Base-by-base conservation (phyloP, 2,888 invertebrate species). In the Ellobium chinense region DNA sequence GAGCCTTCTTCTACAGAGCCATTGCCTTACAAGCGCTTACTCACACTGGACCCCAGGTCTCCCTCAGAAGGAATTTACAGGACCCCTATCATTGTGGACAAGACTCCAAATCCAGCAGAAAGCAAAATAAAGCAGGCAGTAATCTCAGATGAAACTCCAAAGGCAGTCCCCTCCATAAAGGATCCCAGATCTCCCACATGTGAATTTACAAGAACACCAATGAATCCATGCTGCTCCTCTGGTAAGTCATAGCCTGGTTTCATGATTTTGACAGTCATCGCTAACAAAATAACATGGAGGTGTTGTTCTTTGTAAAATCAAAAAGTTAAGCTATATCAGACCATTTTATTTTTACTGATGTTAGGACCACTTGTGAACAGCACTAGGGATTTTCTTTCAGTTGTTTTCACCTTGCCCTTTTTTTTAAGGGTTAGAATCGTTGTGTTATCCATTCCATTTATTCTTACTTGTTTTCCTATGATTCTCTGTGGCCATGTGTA, bases 11-110 rank as follows among this genome's bases (percentile, higher is more conserved):
- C 63, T n/a, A 62, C 74, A 37, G 18, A 74, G 18, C 27, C 21
- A 9, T 36, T 76, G 27, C 60, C 24, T 4, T 9, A 69, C 60
- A 39, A 66, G 34, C 77, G 77, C 0, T 27, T 77, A 31, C 69
- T 77, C 2, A 18, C 68, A 9, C 18, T 58, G 18, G 77, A 77
- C 36, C 77, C 77, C 18, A 68, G 77, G 14, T 77, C 77, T 2
- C 77, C 77, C 29, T 68, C 77, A n/a, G 29, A 14, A 18, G n/a
- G 37, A 7, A 77, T 77, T 18, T 7, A 29, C 34, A 68, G 77
- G 37, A 77, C 77, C 14, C 77, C 77, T 9, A 77, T 77, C n/a
- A 29, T 77, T 58, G 77, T 77, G 24, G 66, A 69, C 24, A 77
- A n/a, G 39, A 77, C 76, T n/a, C 76, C 76, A 36, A 65, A 27